Evolutionary conservation across 2,888 invertebrate species (phyloP), one percentile per base, ranked within the genome.

Genomic region (Euplagia quadripunctaria): DNA sequence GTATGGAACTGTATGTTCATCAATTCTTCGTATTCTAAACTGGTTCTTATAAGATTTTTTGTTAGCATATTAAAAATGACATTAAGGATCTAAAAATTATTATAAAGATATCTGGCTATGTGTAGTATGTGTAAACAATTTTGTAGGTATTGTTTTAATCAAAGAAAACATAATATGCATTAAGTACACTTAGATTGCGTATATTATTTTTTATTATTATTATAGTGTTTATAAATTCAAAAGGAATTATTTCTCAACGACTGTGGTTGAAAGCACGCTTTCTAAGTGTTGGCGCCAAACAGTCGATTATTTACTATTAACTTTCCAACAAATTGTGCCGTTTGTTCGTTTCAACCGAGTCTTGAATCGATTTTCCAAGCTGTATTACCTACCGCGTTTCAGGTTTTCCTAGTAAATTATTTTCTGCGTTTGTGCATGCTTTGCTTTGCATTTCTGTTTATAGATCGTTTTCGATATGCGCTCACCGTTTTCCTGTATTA

Each of bases 221-320:
- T 66, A 16, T 31, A 71, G 31, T 68, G 63, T 68, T 72, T 43
- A 71, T 80, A 70, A 76, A 75, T 69, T 68, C 31, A 31, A 31
- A 73, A 75, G 58, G 51, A 74, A 75, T 80, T 70, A 77, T 77
- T 75, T 76, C 72, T 20, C 66, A 76, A 71, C 73, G 63, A 55
- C 64, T 79, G 78, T 71, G 81, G 82, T 82, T 80, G 71, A n/a
- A 66, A 76, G 64, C 80, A 73, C 74, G 78, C 79, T 84, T 81
- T 83, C 84, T 79, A 77, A 83, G 66, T 74, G 77, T 77, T 83
- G 74, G 75, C 70, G 76, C 76, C 75, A 76, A 85, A 68, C 83
- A 79, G 82, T 81, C 84, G 79, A 87, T 91, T 87, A 88, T 85
- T 86, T 85, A 82, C 83, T 84, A 85, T 86, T 85, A 85, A 88